Conservation (phyloP, 2,113 vertebrate species). For the Nymphicus hollandicus region DNA sequence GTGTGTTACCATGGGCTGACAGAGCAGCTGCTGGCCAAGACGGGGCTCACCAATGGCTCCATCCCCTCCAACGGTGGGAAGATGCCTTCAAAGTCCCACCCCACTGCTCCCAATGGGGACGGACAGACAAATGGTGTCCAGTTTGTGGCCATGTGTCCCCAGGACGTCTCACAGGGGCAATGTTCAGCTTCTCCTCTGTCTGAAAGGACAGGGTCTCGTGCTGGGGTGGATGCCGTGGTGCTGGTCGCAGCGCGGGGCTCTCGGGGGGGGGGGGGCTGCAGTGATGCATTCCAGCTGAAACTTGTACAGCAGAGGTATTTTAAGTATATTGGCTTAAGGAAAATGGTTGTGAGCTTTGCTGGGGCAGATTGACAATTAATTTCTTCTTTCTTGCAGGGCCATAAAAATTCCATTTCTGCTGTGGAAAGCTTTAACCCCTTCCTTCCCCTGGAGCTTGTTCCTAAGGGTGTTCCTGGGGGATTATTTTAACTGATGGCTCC, state of each 20-base stretch:
- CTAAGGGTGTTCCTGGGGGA: not conserved
- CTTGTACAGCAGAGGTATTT: slow-evolving; percentile 51
- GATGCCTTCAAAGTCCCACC: not conserved
- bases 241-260: not conserved
- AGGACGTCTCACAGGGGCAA: not conserved
- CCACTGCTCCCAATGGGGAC: rapidly evolving
- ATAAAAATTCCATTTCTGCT: slow-evolving; percentile 62
- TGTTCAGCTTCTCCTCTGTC: not conserved
- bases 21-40: not conserved
- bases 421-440: slow-evolving; percentile 46
- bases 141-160: not conserved
- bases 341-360: slow-evolving; percentile 34
- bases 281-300: slow-evolving; percentile 53
- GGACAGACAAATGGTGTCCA: not conserved
- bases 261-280: not conserved
- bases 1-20: rapidly evolving
- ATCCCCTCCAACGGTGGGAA: not conserved
- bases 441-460: not conserved
- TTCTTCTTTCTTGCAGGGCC: not conserved
- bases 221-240: not conserved
- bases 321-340: slow-evolving; percentile 43
- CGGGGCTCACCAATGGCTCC: rapidly evolving
- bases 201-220: not conserved
- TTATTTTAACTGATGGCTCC: not conserved
- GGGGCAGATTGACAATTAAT: slow-evolving; percentile 36